A percentile compares a stretch with the other conserved stretches of the same genome.
Evolutionary conservation across 2,888 invertebrate species (phyloP).

Genomic region (Rhodophaea formosa): DNA sequence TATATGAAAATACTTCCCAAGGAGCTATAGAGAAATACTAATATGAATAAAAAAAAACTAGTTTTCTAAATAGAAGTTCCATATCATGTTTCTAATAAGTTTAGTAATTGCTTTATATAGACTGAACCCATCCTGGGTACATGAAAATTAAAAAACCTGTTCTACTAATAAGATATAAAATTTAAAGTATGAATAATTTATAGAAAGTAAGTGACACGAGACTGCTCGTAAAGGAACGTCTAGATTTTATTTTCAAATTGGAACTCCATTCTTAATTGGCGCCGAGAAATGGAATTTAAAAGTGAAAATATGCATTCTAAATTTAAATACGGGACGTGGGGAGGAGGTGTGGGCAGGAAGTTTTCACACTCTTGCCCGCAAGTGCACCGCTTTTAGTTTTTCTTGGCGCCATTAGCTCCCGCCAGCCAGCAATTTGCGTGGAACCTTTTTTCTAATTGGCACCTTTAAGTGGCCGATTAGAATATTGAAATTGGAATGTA

Average conservation of each 20-base stretch:
- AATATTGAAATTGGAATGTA: constrained; percentile 18
- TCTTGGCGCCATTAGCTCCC: constrained; percentile 46
- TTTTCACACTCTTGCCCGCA: constrained; percentile 48
- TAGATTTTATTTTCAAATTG: constrained; percentile 30
- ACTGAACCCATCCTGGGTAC: not conserved
- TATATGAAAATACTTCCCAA: too few relatives aligned
- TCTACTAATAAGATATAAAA: not conserved
- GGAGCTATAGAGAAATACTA: too few relatives aligned
- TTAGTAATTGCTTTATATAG: not conserved
- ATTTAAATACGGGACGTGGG: constrained; percentile 29
- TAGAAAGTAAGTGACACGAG: constrained; percentile 14
- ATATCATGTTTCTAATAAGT: too few relatives aligned
- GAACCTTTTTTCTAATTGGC: constrained; percentile 42
- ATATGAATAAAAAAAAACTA: too few relatives aligned
- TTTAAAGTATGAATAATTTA: constrained; percentile 6
- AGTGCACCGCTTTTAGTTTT: constrained; percentile 43
- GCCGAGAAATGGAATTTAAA: constrained; percentile 31
- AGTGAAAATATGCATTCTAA: constrained; percentile 35
- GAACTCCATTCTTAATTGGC: constrained; percentile 29
- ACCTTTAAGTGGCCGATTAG: constrained; percentile 29
- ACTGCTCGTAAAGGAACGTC: constrained; percentile 20
- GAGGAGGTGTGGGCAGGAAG: constrained; percentile 21
- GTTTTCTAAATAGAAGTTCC: too few relatives aligned
- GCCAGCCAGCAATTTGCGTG: constrained; percentile 39
- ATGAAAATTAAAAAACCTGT: not conserved